A percentile compares a stretch with the other conserved stretches of the same genome.
Evolutionary conservation across 2,888 invertebrate species (phyloP).

Genomic region (Amblyjoppa fuscipennis): DNA sequence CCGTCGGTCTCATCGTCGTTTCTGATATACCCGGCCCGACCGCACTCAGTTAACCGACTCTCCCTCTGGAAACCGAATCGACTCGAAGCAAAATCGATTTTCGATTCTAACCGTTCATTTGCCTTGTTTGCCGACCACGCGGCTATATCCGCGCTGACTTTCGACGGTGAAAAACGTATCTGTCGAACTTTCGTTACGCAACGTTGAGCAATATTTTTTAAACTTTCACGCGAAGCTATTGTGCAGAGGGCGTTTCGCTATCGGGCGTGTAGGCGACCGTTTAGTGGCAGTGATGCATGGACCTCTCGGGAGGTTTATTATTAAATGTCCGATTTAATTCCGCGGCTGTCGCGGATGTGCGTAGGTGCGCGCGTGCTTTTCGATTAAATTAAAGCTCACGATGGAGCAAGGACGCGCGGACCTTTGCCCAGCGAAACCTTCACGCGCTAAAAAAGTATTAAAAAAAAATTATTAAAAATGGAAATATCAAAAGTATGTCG

Average conservation of each 20-base stretch:
- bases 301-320: constrained; percentile 38
- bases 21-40: constrained; percentile 41
- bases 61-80: constrained; percentile 12
- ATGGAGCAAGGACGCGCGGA: background rate
- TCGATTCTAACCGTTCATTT: constrained; percentile 44
- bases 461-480: too few relatives aligned
- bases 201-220: constrained; percentile 31
- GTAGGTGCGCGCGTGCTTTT: background rate
- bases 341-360: background rate
- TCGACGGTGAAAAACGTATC: constrained; percentile 21
- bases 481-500: too few relatives aligned
- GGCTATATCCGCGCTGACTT: background rate
- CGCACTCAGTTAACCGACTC: constrained; percentile 39
- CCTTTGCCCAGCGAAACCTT: background rate
- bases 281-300: constrained; percentile 40
- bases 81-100: constrained; percentile 39
- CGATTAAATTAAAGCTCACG: constrained; percentile 28
- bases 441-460: background rate
- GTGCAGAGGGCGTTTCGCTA: background rate
- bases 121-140: constrained; percentile 1
- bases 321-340: constrained; percentile 39
- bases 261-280: constrained; percentile 25
- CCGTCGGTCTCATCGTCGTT: constrained; percentile 37
- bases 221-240: constrained; percentile 4
- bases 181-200: background rate